Percentiles rank a stretch among this genome's conserved stretches.
Conservation (phyloP, 2,113 vertebrate species). For the Antechinus flavipes region DNA sequence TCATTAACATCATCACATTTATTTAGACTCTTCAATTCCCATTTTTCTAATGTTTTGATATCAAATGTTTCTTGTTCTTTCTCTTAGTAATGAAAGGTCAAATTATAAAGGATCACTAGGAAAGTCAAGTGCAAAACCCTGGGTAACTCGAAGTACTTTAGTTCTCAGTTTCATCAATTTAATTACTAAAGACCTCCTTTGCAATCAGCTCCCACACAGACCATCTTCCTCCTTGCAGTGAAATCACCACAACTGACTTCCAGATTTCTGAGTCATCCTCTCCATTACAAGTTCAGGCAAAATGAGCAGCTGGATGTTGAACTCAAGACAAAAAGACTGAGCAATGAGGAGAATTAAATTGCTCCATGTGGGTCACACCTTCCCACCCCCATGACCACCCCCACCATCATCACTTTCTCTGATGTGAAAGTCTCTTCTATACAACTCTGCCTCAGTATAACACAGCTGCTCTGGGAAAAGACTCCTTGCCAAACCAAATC, state of each 20-base stretch:
- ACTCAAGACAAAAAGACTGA: not conserved
- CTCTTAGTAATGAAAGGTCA: not conserved
- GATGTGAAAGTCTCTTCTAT: not conserved
- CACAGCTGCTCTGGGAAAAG: not conserved
- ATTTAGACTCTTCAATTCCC: not conserved
- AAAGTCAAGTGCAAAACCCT: not conserved
- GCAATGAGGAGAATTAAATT: not conserved
- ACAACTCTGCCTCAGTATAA: not conserved
- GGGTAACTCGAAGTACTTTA: not conserved
- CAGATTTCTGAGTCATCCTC: not conserved
- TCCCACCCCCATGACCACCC: not conserved
- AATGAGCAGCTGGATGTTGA: not conserved
- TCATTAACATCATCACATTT: not conserved
- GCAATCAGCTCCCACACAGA: not conserved
- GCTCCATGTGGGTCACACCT: not conserved
- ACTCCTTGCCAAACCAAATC: not conserved
- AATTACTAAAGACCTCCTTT: not conserved
- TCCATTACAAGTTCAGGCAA: not conserved
- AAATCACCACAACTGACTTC: not conserved
- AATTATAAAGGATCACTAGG: not conserved
- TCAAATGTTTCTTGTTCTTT: not conserved
- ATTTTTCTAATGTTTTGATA: not conserved
- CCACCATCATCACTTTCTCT: conserved; percentile 4
- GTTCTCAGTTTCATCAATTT: not conserved
- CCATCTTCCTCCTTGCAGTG: not conserved